Evolutionary conservation across 2,888 invertebrate genomes (phyloP).

Genomic region (Melinaea marsaeus): DNA sequence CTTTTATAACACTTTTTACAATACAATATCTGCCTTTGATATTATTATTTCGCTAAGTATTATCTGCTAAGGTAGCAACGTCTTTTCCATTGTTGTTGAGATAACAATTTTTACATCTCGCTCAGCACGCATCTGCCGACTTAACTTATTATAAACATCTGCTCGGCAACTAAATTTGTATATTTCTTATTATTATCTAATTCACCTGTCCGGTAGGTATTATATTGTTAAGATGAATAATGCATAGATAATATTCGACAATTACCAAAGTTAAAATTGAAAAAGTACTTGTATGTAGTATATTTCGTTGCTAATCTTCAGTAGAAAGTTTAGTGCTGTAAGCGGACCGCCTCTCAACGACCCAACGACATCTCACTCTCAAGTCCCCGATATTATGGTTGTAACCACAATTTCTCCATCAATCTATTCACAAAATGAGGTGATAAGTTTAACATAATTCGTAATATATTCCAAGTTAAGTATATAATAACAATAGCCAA

Average conservation of each 20-base stretch:
- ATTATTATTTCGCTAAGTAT: background rate
- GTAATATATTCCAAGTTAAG: background rate
- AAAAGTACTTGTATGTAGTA: background rate
- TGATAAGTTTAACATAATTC: background rate
- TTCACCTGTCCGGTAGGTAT: background rate
- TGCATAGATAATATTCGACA: background rate
- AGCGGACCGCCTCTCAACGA: background rate
- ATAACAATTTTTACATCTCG: background rate
- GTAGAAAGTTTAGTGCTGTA: background rate
- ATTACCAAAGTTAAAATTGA: background rate
- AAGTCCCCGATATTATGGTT: background rate
- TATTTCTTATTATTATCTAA: background rate
- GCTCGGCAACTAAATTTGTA: constrained; percentile 7
- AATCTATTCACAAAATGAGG: background rate
- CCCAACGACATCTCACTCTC: background rate
- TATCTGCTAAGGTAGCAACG: background rate
- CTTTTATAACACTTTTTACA: too few relatives aligned
- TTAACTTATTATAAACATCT: constrained; percentile 12
- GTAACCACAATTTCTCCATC: background rate
- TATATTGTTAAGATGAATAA: background rate
- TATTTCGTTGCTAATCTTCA: background rate
- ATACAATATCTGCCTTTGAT: background rate
- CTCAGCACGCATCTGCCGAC: constrained; percentile 10
- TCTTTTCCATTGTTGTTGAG: constrained; percentile 1
- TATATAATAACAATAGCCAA: constrained; percentile 25